phyloP scores from a whole-genome alignment of 2,888 invertebrate genomes.

The Theretra japonica region DNA sequence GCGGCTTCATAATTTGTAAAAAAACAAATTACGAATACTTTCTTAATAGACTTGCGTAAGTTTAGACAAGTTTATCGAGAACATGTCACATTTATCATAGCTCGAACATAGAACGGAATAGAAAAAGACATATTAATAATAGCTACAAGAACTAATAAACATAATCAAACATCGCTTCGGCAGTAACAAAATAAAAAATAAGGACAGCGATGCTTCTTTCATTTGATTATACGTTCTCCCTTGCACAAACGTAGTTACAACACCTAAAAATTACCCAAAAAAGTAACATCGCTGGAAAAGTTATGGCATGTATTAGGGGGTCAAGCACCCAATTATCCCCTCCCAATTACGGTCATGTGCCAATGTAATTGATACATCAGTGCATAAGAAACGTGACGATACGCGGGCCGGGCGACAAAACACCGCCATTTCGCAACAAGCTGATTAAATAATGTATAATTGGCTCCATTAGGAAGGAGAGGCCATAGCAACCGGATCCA shows the following conservation, averaged over 20 bases:
- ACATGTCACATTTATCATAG: conserved; percentile 23
- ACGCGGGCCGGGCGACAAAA: conserved; percentile 49
- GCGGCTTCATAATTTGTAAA: conserved; percentile 22
- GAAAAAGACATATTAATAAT: conserved; percentile 15
- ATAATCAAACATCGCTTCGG: background rate
- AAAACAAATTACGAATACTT: conserved; percentile 25
- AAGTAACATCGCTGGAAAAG: background rate
- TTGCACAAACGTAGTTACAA: background rate
- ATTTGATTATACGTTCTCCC: background rate
- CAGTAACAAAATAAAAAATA: background rate
- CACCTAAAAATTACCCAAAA: background rate
- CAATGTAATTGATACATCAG: conserved; percentile 32
- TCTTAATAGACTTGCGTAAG: conserved; percentile 25
- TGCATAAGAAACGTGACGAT: conserved; percentile 56
- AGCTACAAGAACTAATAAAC: conserved; percentile 3
- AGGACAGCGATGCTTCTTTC: background rate
- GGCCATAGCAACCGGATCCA: conserved; percentile 58
- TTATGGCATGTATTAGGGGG: conserved; percentile 12
- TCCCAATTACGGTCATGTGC: conserved; percentile 14
- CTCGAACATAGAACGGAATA: conserved; percentile 12
- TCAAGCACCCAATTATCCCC: conserved; percentile 12
- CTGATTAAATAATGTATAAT: conserved; percentile 68
- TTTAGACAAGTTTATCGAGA: conserved; percentile 26
- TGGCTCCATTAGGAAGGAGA: conserved; percentile 64
- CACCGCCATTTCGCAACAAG: conserved; percentile 60